phyloP scores from a whole-genome alignment of 2,113 vertebrate species.

The Phoenicopterus ruber region DNA sequence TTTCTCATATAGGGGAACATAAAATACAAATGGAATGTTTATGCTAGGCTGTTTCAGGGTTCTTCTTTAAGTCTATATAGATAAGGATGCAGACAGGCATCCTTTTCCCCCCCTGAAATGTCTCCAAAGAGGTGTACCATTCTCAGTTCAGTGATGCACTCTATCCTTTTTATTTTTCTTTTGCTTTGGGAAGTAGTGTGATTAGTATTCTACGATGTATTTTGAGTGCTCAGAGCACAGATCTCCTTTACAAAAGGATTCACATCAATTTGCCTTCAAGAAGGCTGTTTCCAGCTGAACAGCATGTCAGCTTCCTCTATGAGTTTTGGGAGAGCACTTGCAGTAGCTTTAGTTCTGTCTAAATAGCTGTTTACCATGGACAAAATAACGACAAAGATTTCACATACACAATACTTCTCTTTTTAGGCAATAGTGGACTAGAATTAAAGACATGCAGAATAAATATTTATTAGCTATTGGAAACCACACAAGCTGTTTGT shows the following conservation, averaged over 20 bases:
- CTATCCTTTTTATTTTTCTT: not conserved
- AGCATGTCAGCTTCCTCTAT: slow-evolving; percentile 12
- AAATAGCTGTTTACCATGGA: slow-evolving; percentile 22
- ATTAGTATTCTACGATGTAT: slow-evolving; percentile 49
- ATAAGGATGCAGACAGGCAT: not conserved
- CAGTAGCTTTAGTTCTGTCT: not conserved
- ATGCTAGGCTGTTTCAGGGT: not conserved
- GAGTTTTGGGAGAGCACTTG: slow-evolving; percentile 46
- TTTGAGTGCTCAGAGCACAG: slow-evolving; percentile 32
- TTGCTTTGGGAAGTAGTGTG: slow-evolving; percentile 9
- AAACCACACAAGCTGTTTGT: not conserved
- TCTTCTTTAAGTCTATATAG: not conserved
- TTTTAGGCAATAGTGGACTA: not conserved
- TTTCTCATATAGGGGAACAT: not conserved
- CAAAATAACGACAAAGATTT: slow-evolving; percentile 14
- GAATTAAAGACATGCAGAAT: not conserved
- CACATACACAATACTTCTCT: not conserved
- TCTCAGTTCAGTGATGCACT: not conserved
- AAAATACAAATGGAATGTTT: not conserved
- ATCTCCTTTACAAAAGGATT: slow-evolving; percentile 51
- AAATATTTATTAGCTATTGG: not conserved
- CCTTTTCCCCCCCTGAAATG: not conserved
- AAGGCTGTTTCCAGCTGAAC: slow-evolving; percentile 27
- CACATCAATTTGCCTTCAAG: slow-evolving; percentile 43
- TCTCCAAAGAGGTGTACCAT: not conserved